A percentile compares a stretch with the other conserved stretches of the same genome.
Conservation (phyloP, 2,888 invertebrate genomes). For the Brachylomia viminalis region DNA sequence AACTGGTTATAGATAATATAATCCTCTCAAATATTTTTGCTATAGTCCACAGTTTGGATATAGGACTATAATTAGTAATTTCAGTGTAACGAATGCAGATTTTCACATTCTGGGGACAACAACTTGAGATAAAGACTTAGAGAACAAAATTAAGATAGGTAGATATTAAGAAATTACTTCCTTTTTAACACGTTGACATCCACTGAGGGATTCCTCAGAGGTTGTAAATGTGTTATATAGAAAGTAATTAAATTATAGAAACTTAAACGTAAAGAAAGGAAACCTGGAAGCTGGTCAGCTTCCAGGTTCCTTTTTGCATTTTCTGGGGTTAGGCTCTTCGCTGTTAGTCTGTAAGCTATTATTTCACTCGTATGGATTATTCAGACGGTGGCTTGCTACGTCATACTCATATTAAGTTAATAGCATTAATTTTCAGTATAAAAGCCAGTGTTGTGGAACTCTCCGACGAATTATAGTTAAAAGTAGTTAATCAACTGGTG, state of each 20-base stretch:
- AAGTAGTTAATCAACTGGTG: conserved; percentile 50
- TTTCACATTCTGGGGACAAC: too few species aligned
- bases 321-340: not conserved
- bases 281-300: not conserved
- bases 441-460: conserved; percentile 62
- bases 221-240: not conserved
- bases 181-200: too few species aligned
- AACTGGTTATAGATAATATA: too few species aligned
- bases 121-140: too few species aligned
- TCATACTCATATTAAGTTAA: conserved; percentile 69
- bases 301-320: not conserved
- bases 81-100: too few species aligned
- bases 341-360: not conserved
- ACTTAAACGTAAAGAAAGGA: not conserved
- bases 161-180: not conserved
- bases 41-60: too few species aligned
- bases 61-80: too few species aligned
- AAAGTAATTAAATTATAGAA: not conserved
- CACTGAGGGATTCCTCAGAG: too few species aligned
- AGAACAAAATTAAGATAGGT: too few species aligned
- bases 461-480: conserved; percentile 53
- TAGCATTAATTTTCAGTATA: conserved; percentile 70
- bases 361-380: not conserved
- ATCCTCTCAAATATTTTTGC: too few species aligned
- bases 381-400: conserved; percentile 54